Percentiles rank a stretch among this genome's conserved stretches.
Conservation (phyloP, 2,888 invertebrate genomes). For the Dermolepida albohirtum region DNA sequence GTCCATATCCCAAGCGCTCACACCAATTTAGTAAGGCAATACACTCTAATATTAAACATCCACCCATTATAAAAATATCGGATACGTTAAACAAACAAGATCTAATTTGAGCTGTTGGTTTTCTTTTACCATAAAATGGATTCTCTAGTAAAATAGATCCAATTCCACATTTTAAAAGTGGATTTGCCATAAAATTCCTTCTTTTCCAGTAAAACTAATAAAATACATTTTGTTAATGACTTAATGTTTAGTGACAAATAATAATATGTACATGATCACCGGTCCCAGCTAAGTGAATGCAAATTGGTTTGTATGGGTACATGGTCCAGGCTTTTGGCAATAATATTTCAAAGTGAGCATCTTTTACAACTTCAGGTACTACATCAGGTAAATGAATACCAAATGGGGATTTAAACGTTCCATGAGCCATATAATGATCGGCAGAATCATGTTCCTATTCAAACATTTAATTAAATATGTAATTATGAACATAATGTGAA, state of each 20-base stretch:
- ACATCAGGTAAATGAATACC: slow-evolving; percentile 86
- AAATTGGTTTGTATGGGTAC: slow-evolving; percentile 80
- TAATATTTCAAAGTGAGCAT: slow-evolving; percentile 86
- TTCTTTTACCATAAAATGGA: slow-evolving; percentile 92
- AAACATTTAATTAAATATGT: slow-evolving; percentile 46
- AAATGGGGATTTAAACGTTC: slow-evolving; percentile 89
- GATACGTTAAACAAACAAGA: slow-evolving; percentile 95
- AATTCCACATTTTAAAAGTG: slow-evolving; percentile 90
- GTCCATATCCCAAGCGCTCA: slow-evolving; percentile 89
- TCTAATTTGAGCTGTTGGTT: slow-evolving; percentile 87
- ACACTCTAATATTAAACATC: slow-evolving; percentile 93
- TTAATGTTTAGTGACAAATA: slow-evolving; percentile 5
- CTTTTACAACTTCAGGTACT: slow-evolving; percentile 84
- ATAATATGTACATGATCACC: slow-evolving; percentile 91
- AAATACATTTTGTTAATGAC: background rate
- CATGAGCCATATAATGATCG: slow-evolving; percentile 84
- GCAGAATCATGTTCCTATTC: slow-evolving; percentile 77
- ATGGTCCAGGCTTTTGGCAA: slow-evolving; percentile 84
- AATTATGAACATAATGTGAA: background rate
- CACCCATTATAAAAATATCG: slow-evolving; percentile 99
- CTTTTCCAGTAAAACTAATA: slow-evolving; percentile 80
- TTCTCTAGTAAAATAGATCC: slow-evolving; percentile 96
- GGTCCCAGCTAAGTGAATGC: slow-evolving; percentile 96
- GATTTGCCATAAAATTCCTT: slow-evolving; percentile 89
- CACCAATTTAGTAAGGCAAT: slow-evolving; percentile 95